phyloP scores from a whole-genome alignment of 1,140 invertebrate genomes.

The Drosophila eugracilis region DNA sequence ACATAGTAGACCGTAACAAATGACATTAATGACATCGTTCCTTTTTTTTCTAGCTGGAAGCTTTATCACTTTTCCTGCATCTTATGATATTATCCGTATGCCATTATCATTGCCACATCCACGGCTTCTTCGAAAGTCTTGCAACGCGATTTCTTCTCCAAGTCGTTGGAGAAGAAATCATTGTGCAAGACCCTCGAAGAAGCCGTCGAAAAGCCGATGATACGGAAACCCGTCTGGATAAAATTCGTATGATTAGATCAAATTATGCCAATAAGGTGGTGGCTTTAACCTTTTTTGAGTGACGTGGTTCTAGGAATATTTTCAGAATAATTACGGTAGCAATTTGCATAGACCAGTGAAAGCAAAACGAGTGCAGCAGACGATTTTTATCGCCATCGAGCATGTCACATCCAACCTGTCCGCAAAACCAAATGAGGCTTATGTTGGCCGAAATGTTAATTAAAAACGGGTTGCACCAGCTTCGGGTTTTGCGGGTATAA shows the following conservation, averaged over 20 bases:
- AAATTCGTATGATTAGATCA: neutral
- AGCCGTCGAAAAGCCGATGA: too few species aligned
- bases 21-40: too few species aligned
- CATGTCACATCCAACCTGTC: conserved; percentile 18
- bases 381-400: conserved; percentile 19
- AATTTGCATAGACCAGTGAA: conserved; percentile 41
- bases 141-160: too few species aligned
- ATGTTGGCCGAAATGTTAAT: conserved; percentile 49
- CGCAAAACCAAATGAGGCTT: conserved; percentile 1
- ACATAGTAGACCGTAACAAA: too few species aligned
- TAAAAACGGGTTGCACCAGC: conserved; percentile 46
- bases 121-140: too few species aligned
- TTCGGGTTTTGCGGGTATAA: conserved; percentile 27
- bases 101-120: too few species aligned
- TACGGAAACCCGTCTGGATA: neutral
- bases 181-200: too few species aligned
- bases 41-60: too few species aligned
- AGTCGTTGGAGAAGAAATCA: too few species aligned
- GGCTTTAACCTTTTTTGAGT: conserved; percentile 2
- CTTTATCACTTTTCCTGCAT: too few species aligned
- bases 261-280: neutral
- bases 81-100: too few species aligned
- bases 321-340: conserved; percentile 46
- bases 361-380: conserved; percentile 37
- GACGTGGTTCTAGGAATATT: neutral